These are phyloP conservation scores for Hypsopygia costalis DNA, from an alignment of 2,888 invertebrate genomes.

Conservation along the genomic window DNA sequence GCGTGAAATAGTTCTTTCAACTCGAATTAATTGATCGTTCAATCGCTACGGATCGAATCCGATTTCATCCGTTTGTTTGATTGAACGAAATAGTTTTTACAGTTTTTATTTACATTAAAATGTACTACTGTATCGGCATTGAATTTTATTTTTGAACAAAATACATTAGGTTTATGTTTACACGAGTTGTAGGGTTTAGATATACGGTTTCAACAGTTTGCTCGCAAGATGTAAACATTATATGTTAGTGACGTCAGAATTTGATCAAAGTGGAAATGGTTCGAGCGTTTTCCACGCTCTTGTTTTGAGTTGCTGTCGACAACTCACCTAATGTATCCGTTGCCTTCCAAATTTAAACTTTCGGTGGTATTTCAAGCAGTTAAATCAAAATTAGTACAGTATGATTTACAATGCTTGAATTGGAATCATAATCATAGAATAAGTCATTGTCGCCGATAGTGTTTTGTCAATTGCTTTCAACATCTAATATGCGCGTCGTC, in stretches of 20 bases:
- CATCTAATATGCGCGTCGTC: too few species aligned
- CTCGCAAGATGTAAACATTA: conserved; percentile 34
- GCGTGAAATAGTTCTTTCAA: conserved; percentile 5
- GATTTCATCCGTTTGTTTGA: conserved; percentile 3
- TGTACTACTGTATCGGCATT: neutral
- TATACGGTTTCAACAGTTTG: conserved; percentile 13
- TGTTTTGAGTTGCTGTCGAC: conserved; percentile 71
- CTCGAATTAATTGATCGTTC: conserved; percentile 4
- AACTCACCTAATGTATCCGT: conserved; percentile 73
- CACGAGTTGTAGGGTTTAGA: conserved; percentile 13
- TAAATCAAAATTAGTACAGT: too few species aligned
- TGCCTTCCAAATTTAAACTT: conserved; percentile 70
- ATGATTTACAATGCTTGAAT: too few species aligned
- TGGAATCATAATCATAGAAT: neutral
- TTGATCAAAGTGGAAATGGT: conserved; percentile 73
- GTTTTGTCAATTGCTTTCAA: neutral
- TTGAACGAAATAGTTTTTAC: neutral
- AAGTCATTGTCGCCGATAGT: neutral
- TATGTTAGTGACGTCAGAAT: conserved; percentile 59
- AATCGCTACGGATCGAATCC: neutral
- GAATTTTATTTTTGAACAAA: conserved; percentile 8
- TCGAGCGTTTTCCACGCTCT: conserved; percentile 60
- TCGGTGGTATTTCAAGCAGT: conserved; percentile 48
- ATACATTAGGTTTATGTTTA: conserved; percentile 10
- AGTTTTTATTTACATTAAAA: conserved; percentile 1